Base-by-base conservation (phyloP, 1,140 invertebrate species). In the Aradophagus sp. region DNA sequence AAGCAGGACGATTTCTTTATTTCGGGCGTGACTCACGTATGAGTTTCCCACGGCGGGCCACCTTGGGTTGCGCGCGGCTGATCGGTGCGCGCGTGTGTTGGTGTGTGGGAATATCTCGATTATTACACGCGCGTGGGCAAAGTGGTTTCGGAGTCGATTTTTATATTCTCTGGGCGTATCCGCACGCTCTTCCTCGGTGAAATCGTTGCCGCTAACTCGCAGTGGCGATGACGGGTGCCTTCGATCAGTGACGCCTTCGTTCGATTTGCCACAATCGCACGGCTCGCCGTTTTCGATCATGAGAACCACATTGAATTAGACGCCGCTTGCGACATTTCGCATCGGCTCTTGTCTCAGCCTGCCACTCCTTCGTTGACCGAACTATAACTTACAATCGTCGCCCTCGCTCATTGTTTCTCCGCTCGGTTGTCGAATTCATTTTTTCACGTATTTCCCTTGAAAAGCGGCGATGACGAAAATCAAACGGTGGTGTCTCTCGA, bases 31-130 rank as follows among this genome's bases (percentile, higher is more conserved):
- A 63, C 78, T 83, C 83, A 85, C 84, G 83, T 85, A 81, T 83
- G 76, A 80, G 77, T 84, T 86, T 86, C 84, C 84, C 84, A 85
- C 84, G 83, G 67, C 78, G 77, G 77, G 75, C 68, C 74, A 73
- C 48, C 68, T 65, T 59, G 55, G 47, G 41, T 55, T 66, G 50
- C 56, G 23, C 62, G 45, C 70, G 62, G 48, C 14, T 32, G 27
- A 2, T 31, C 19, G 10, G 17, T 26, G 70, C 39, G 66, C 59
- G 58, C 56, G 10, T 29, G 52, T 63, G 52, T 68, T 56, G 73
- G 68, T 73, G 79, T 85, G 82, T 83, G 82, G 78, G 82, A 85
- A 84, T 82, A 82, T 81, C 72, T 68, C 73, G 76, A 79, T 84
- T 82, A 84, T 83, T 81, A 85, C 77, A 76, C 73, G 80, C 74